These are phyloP conservation scores for Dicaeum eximium DNA, from an alignment of 2,113 vertebrate genomes.

Conservation along the genomic window DNA sequence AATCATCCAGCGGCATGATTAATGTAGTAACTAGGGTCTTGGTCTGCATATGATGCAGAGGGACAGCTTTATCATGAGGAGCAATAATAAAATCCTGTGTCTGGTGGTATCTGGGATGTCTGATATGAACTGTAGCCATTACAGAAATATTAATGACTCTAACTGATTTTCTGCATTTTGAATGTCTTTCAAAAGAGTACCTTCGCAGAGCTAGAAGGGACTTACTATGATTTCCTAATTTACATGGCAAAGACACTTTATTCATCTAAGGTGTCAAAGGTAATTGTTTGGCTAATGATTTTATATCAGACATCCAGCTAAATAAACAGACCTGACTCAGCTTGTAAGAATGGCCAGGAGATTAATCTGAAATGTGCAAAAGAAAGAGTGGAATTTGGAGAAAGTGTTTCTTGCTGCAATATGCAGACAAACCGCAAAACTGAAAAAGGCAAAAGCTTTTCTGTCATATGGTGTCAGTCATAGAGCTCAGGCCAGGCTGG, in stretches of 20 bases:
- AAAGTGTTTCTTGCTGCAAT: not conserved
- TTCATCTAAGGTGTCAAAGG: slow-evolving; percentile 14
- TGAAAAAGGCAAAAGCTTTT: not conserved
- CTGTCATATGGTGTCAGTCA: not conserved
- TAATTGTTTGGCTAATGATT: slow-evolving; percentile 51
- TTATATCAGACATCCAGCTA: slow-evolving; percentile 29
- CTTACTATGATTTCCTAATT: slow-evolving; percentile 31
- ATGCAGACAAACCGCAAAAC: not conserved
- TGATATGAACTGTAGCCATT: not conserved
- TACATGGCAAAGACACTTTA: not conserved
- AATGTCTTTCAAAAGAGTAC: slow-evolving; percentile 17
- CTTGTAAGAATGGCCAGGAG: not conserved
- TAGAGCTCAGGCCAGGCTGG: not conserved
- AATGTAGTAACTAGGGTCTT: not conserved
- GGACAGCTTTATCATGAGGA: not conserved
- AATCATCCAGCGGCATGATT: slow-evolving; percentile 6
- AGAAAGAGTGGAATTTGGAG: not conserved
- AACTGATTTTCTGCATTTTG: not conserved
- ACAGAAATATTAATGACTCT: not conserved
- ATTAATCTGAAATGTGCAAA: slow-evolving; percentile 20
- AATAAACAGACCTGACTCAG: slow-evolving; percentile 19
- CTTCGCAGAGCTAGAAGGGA: not conserved
- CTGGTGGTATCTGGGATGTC: not conserved
- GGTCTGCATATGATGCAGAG: not conserved
- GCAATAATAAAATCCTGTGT: not conserved